A percentile compares a stretch with the other conserved stretches of the same genome.
phyloP scores from a whole-genome alignment of 2,888 invertebrate genomes.

The Torymus auratus region DNA sequence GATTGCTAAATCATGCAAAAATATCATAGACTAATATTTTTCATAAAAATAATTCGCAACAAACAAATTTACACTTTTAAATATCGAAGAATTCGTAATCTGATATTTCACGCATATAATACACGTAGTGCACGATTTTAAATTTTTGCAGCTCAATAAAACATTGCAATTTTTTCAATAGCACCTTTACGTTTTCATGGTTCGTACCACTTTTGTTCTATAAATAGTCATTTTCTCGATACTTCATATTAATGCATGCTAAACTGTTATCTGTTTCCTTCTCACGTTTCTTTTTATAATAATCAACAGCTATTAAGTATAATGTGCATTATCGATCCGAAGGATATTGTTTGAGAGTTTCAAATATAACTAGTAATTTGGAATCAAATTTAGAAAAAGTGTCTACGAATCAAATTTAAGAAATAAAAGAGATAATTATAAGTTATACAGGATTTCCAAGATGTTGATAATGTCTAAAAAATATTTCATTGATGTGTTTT shows the following conservation, averaged over 20 bases:
- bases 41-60: no score
- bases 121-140: constrained; percentile 41
- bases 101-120: constrained; percentile 6
- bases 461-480: no score
- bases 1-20: no score
- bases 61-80: neutral
- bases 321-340: no score
- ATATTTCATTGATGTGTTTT: no score
- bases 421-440: no score
- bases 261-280: constrained; percentile 36
- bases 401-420: no score
- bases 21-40: no score
- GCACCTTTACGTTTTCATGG: constrained; percentile 40
- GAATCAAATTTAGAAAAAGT: no score
- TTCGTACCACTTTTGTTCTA: constrained; percentile 23
- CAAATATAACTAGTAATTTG: no score
- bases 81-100: constrained; percentile 1
- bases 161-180: constrained; percentile 23
- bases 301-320: neutral
- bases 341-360: no score
- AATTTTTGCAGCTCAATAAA: constrained; percentile 33
- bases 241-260: constrained; percentile 29
- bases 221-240: constrained; percentile 23
- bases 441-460: no score
- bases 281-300: neutral